Evolutionary conservation across 1,140 invertebrate genomes (phyloP).

Genomic region (Teleogryllus occipitalis): DNA sequence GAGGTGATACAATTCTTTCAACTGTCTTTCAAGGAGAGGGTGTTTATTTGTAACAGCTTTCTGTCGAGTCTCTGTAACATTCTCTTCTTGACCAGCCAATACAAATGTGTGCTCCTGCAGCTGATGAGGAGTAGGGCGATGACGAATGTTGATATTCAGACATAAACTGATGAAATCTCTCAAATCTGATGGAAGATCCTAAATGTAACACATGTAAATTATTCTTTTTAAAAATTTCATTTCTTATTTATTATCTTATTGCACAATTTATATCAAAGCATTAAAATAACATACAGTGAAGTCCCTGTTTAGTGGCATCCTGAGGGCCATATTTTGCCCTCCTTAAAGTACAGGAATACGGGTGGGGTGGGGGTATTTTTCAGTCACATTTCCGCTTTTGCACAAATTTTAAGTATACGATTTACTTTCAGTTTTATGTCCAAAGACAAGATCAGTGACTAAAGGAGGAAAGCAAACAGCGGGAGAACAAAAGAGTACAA

Average conservation of each 20-base stretch:
- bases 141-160: neutral
- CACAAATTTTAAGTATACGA: too few species aligned
- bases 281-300: too few species aligned
- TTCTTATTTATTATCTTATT: neutral
- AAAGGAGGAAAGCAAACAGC: too few species aligned
- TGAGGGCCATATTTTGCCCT: too few species aligned
- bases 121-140: slow-evolving; percentile 11
- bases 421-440: too few species aligned
- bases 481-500: too few species aligned
- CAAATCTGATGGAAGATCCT: slow-evolving; percentile 29
- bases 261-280: too few species aligned
- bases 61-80: neutral
- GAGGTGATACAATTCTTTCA: slow-evolving; percentile 83
- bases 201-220: slow-evolving; percentile 35
- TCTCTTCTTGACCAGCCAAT: neutral
- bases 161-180: slow-evolving; percentile 12
- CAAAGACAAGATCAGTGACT: too few species aligned
- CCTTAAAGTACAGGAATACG: too few species aligned
- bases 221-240: neutral
- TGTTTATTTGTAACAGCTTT: slow-evolving; percentile 29
- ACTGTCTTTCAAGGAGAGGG: slow-evolving; percentile 48
- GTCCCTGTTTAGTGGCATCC: too few species aligned
- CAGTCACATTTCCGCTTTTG: too few species aligned
- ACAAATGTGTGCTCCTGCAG: slow-evolving; percentile 2
- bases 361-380: too few species aligned